Evolutionary conservation across 2,888 invertebrate genomes (phyloP), one percentile per base, ranked within the genome.

Genomic region (Meteorus colon): DNA sequence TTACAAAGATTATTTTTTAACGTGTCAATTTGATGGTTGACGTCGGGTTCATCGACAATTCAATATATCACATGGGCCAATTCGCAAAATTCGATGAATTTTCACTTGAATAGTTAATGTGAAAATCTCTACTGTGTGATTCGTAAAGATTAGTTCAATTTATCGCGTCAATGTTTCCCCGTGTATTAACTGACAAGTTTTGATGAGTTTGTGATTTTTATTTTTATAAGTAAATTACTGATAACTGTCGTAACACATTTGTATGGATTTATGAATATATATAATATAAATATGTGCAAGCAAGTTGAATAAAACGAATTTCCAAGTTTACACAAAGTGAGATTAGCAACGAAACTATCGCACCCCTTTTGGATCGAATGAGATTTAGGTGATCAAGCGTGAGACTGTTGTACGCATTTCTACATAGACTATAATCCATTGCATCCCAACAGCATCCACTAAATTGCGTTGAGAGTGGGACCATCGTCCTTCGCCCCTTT

Each of bases 321-420:
- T 55, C 31, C 48, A 29, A 55, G 65, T 75, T 70, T 45, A 60
- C 65, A 70, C 51, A 19, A 27, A 16, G 63, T 55, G 37, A 70
- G 75, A 75, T 75, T 70, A 65, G 37, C n/a, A 72, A n/a, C 55
- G 51, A 55, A 72, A 63, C 75, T 55, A 75, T 75, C 65, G 55
- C 70, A 65, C 41, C 29, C 60, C 8, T 19, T n/a, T 55, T 8
- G 19, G 48, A 63, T 70, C 51, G 34, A 75, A 75, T 70, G 69
- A 75, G 75, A 75, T 75, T 75, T 70, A 65, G 63, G 34, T 65
- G 75, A 75, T 75, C 70, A 69, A 70, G 63, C 63, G 65, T 70
- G 55, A 60, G 45, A 70, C 69, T 34, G 70, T 74, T 74, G 69
- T 55, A 69, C 48, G 63, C 69, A 75, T 41, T 41, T 51, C 63